A percentile compares a stretch with the other conserved stretches of the same genome.
Evolutionary conservation across 1,140 invertebrate genomes (phyloP).

Genomic region (Branchinecta lynchi): DNA sequence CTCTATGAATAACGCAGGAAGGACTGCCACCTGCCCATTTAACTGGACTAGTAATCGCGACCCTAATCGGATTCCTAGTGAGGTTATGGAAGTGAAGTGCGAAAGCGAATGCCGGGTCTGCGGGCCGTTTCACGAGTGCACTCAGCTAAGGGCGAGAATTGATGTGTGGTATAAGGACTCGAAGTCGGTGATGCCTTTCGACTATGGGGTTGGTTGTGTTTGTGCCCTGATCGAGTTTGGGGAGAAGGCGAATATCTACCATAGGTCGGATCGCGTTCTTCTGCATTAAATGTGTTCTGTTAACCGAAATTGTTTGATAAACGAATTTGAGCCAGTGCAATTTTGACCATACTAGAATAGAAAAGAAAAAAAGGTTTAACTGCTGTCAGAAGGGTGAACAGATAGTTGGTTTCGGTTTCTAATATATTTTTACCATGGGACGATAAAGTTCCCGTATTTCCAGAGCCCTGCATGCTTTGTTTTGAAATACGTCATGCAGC

Average conservation of each 20-base stretch:
- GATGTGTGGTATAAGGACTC: slow-evolving; percentile 5
- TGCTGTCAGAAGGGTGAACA: too few relatives aligned
- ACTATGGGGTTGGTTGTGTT: not conserved
- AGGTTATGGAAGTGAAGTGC: not conserved
- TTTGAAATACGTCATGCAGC: too few relatives aligned
- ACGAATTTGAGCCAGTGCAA: too few relatives aligned
- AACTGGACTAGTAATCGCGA: not conserved
- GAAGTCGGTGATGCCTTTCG: not conserved
- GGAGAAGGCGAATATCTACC: not conserved
- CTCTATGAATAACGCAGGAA: not conserved
- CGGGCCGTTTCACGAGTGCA: slow-evolving; percentile 1
- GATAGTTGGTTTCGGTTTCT: too few relatives aligned
- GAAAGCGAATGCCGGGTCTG: not conserved
- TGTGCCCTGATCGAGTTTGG: not conserved
- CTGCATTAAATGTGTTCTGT: too few relatives aligned
- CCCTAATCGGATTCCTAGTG: not conserved
- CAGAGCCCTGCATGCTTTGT: too few relatives aligned
- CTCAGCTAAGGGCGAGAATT: not conserved
- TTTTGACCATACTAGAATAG: too few relatives aligned
- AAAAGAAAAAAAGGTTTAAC: too few relatives aligned
- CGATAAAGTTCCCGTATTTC: too few relatives aligned
- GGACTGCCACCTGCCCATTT: not conserved
- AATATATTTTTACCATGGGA: too few relatives aligned
- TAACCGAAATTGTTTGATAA: too few relatives aligned
- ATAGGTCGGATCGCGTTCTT: not conserved